Base-by-base conservation (phyloP, 2,797 vertebrate species). In the Aulostomus chinensis region DNA sequence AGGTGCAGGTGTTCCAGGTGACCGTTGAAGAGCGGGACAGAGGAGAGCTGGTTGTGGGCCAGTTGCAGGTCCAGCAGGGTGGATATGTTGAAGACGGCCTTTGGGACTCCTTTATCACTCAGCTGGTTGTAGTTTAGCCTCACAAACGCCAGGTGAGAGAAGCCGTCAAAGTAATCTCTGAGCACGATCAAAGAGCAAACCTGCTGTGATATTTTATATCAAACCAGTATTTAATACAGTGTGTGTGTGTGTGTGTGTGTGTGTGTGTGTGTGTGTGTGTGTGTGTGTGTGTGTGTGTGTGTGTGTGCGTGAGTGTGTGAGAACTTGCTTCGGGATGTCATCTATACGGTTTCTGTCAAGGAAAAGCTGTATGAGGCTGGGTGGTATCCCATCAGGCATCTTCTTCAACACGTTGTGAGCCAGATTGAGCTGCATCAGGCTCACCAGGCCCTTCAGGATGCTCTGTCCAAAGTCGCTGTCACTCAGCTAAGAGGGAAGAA, bases 1-100 rank as follows among this genome's bases (percentile, higher is more conserved):
- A 99, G 93, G 80, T 99, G 96, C 68, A 99, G 92, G 21, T 98
- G 96, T 67, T 98, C 96, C 85, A 99, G 90, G 65, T 86, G 93
- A 40, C 67, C 26, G 58, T 56, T 98, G 84, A 99, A 94, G 60
- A 88, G 62, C 0, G 97, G 97, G 20, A 99, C 84, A 0, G 82
- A 90, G 59, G 89, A 85, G 25, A 99, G 90, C 66, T 93, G 93
- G 91, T 99, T 99, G 91, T 99, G 92, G 1, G 96, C 78, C 87
- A 99, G 82, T 57, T 98, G 96, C 55, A 99, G 90, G 70, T 98
- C 96, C 51, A 99, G 86, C 77, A 99, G 80, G 36, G 90, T 93
- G 83, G 92, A 94, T 43, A 98, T 68, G 68, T 99, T 98, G 81
- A 99, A 99, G 60, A 94, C 92, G 12, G 86, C 80, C 52, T 93